phyloP scores from a whole-genome alignment of 1,140 invertebrate genomes.

The Aphis craccivora region DNA sequence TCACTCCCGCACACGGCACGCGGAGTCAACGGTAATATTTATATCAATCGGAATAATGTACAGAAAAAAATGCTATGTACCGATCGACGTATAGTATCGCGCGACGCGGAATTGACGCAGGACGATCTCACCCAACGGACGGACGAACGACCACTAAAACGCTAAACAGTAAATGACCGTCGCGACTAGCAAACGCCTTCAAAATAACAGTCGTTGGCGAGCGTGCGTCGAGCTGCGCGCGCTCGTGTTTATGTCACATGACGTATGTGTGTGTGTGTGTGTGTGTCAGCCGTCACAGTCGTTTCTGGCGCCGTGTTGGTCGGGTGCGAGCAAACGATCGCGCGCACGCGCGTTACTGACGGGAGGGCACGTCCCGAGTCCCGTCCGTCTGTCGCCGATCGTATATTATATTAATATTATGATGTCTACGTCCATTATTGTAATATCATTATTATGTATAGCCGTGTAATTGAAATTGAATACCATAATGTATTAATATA shows the following conservation, averaged over 20 bases:
- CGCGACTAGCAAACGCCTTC: background rate
- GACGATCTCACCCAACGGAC: background rate
- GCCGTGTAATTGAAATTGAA: too few relatives aligned
- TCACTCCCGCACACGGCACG: too few relatives aligned
- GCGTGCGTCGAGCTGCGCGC: background rate
- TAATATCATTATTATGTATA: background rate
- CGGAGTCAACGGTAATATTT: too few relatives aligned
- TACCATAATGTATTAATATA: too few relatives aligned
- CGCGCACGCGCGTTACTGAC: background rate
- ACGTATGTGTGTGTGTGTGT: background rate
- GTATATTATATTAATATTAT: too few relatives aligned
- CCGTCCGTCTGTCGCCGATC: too few relatives aligned
- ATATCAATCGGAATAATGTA: background rate
- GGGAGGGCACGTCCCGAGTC: background rate
- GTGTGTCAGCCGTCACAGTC: background rate
- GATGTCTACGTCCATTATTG: background rate
- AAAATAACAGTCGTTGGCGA: background rate
- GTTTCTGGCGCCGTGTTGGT: background rate
- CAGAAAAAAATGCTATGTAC: background rate
- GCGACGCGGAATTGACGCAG: too few relatives aligned
- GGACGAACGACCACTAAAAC: background rate
- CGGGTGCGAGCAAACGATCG: background rate
- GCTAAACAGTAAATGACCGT: background rate
- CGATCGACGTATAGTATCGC: background rate
- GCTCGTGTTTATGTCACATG: too few relatives aligned